Evolutionary conservation across 1,140 invertebrate genomes (phyloP), one percentile per base, ranked within the genome.

Genomic region (Daktulosphaira vitifoliae): DNA sequence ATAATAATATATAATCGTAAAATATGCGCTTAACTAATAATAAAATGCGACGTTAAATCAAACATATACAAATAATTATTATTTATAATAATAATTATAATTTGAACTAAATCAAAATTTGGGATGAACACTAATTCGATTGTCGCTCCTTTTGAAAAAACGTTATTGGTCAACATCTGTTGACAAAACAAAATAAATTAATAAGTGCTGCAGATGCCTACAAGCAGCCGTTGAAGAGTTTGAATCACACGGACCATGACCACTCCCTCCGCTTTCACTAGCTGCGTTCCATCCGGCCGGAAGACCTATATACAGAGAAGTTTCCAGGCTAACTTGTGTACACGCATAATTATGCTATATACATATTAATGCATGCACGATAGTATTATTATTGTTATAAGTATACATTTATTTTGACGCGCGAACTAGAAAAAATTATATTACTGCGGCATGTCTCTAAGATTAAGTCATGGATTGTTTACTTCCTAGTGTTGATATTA

Each of bases 231-330:
- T 42, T 8, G 53, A 48, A 46, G 42, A 62, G 56, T 38, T 62
- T 62, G 42, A 62, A 62, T 62, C 56, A 48, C 42, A 62, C 42
- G 18, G 42, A 62, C 42, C 56, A 46, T 62, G 56, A 62, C 56
- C 56, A 62, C 56, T 62, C 56, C 56, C 56, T 62, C 42, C 56
- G 56, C 56, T 62, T 62, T 62, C 56, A 62, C 56, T 62, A 13
- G 42, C 56, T 62, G 11, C 42, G 56, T 62, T 62, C 56, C 56
- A 62, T 62, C 56, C 56, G 56, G 56, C 42, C 56, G 56, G 56
- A 62, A 62, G 56, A 62, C 56, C 56, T 62, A 62, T 39, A 48
- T 62, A 62, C 16, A 62, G 42, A 25, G 46, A 62, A 62, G 56
- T 62, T 62, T 62, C 56, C 56, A 48, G 56, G 42, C 56, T 62